These are phyloP conservation scores for Cochlearius cochlearius DNA, from an alignment of 2,113 vertebrate species.

Conservation along the genomic window DNA sequence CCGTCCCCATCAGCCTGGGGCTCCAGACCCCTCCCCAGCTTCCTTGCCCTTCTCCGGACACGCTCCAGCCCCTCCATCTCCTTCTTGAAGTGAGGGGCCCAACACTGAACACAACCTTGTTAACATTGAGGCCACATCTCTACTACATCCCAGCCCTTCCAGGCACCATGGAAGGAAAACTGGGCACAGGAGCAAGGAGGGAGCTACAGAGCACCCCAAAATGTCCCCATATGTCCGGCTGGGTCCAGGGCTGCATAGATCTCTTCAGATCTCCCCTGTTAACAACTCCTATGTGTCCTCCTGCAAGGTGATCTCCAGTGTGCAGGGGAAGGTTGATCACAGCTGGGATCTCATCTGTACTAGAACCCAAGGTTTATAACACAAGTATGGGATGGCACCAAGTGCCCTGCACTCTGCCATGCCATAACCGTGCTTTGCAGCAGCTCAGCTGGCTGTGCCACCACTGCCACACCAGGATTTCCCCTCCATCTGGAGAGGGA, in stretches of 20 bases:
- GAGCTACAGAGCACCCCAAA: background rate
- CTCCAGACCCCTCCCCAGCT: no score
- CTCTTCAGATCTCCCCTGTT: background rate
- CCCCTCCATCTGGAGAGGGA: background rate
- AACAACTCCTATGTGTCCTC: background rate
- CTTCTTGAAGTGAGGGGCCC: no score
- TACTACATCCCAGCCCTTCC: background rate
- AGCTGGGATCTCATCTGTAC: background rate
- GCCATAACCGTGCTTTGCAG: rapidly evolving
- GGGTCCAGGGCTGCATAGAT: background rate
- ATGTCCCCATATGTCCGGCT: background rate
- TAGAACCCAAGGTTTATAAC: background rate
- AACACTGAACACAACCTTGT: background rate
- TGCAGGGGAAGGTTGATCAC: background rate
- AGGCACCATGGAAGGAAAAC: background rate
- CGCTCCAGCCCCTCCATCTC: no score
- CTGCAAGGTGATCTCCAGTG: background rate
- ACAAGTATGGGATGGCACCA: background rate
- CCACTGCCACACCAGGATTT: background rate
- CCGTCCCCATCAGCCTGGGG: no score
- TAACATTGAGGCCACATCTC: background rate
- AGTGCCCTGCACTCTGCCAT: background rate
- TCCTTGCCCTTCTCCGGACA: no score
- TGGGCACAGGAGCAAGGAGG: background rate
- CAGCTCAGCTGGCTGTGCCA: background rate